Evolutionary conservation across 2,113 vertebrate species (phyloP).

Genomic region (Trichomycterus rosablanca): DNA sequence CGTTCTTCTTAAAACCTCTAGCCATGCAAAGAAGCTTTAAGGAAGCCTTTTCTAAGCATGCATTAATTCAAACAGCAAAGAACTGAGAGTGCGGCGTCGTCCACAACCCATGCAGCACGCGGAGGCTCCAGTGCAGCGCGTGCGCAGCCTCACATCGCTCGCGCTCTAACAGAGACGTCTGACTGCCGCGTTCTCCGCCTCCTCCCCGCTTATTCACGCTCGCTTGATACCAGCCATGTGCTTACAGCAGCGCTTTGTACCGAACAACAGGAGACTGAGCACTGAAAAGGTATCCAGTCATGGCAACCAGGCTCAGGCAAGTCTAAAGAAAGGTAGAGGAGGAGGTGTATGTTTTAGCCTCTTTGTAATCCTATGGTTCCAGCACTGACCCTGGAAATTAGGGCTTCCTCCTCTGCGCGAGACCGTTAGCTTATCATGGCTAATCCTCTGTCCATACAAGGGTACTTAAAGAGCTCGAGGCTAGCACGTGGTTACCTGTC

Average conservation of each 20-base stretch:
- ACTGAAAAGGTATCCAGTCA: slow-evolving; percentile 60
- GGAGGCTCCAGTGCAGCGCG: slow-evolving; percentile 54
- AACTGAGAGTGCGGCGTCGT: too few species aligned
- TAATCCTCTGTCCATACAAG: slow-evolving; percentile 86
- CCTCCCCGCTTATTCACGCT: slow-evolving; percentile 67
- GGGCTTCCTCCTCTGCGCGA: slow-evolving; percentile 62
- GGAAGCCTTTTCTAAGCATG: too few species aligned
- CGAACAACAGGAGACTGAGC: slow-evolving; percentile 62
- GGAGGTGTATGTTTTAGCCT: slow-evolving; percentile 55
- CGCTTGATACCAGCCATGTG: slow-evolving; percentile 59
- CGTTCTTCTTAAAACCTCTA: too few species aligned
- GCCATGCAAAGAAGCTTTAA: too few species aligned
- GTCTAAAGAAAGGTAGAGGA: slow-evolving; percentile 59
- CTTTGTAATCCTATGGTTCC: slow-evolving; percentile 65
- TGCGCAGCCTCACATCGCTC: slow-evolving; percentile 71
- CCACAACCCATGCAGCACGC: too few species aligned
- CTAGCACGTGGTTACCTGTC: slow-evolving; percentile 41
- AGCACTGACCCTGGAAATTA: slow-evolving; percentile 60
- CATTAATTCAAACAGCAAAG: too few species aligned
- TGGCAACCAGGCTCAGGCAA: slow-evolving; percentile 63
- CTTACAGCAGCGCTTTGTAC: slow-evolving; percentile 65
- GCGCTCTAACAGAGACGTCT: slow-evolving; percentile 70
- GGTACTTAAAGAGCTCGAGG: slow-evolving; percentile 78
- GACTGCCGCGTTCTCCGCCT: slow-evolving; percentile 56
- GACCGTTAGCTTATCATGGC: slow-evolving; percentile 74